Evolutionary conservation across 2,113 vertebrate genomes (phyloP), one percentile per base, ranked within the genome.

Genomic region (Crocuta crocuta): DNA sequence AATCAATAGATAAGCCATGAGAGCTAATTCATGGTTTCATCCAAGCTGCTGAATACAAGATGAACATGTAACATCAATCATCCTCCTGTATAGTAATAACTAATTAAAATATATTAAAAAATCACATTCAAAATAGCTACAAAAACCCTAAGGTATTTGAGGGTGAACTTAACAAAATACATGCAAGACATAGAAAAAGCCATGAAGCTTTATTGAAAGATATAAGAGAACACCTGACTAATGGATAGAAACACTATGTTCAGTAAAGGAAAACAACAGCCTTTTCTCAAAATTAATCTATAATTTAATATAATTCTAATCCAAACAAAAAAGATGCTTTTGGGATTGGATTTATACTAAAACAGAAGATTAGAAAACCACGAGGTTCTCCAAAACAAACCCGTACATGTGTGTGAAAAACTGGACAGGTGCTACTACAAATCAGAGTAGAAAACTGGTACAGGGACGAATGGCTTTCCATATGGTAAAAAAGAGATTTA

Each of bases 261-360:
- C 13, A 63, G n/a, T 1, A 6, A 71, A 66, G 74, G 28, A 71
- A 53, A 43, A 2, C 5, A 79, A 19, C 24, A 95, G 63, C 15
- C 55, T 85, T 45, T 92, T 81, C 65, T 43, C 35, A 66, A 82
- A 74, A 74, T 58, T 71, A 92, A 87, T 48, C 31, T 35, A 83
- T 45, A 95, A 95, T 82, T 63, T 58, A 74, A 73, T 66, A 76
- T 43, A 90, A 81, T 73, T 92, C 74, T 63, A 80, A 92, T 48
- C 61, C 63, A 95, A 78, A 86, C 63, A 70, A 39, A 91, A 85
- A 91, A 58, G 48, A 95, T 31, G 71, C 33, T 65, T 63, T 31
- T 35, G 3, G 53, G 24, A 71, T 28, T 80, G 39, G 73, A 50
- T 50, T 86, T 80, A 73, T 71, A 39, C 79, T 71, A 79, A 61